Conservation (phyloP, 2,113 vertebrate genomes). For the Forbesichthys papilliferus region DNA sequence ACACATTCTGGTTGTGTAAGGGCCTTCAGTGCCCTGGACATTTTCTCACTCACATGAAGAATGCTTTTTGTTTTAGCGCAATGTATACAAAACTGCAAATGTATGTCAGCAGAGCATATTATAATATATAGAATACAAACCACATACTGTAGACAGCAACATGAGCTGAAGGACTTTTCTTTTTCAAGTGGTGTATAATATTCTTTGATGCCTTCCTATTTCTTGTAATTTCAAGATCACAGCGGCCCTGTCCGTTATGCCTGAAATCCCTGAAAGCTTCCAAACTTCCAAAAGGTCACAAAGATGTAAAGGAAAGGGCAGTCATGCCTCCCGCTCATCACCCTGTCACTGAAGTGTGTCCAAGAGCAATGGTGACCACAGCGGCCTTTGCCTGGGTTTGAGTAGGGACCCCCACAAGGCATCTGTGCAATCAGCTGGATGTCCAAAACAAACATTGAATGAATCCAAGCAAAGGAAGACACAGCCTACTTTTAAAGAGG, state of each 20-base stretch:
- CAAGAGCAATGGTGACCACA: constrained; percentile 34
- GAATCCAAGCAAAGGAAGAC: constrained; percentile 82
- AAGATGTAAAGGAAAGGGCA: constrained; percentile 34
- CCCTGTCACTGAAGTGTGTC: constrained; percentile 42
- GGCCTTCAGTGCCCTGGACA: too few species aligned
- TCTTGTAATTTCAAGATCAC: constrained; percentile 9
- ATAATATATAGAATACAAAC: too few species aligned
- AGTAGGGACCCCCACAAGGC: constrained; percentile 48
- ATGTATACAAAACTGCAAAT: too few species aligned
- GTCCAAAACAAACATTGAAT: constrained; percentile 78
- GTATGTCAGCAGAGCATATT: too few species aligned
- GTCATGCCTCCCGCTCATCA: constrained; percentile 40
- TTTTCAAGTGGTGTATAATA: constrained; percentile 32
- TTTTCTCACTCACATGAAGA: too few species aligned
- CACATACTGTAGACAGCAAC: background rate
- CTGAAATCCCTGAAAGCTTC: constrained; percentile 38
- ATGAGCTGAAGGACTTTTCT: constrained; percentile 5
- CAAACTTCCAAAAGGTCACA: constrained; percentile 66
- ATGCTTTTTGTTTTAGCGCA: too few species aligned
- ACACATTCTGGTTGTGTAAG: too few species aligned
- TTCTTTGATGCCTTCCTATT: constrained; percentile 21
- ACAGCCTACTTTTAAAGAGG: constrained; percentile 82
- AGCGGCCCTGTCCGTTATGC: constrained; percentile 10
- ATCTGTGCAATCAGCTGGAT: constrained; percentile 71
- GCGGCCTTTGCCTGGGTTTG: constrained; percentile 63